Conservation (phyloP, 1,140 invertebrate genomes). For the Neodiprion fabricii region DNA sequence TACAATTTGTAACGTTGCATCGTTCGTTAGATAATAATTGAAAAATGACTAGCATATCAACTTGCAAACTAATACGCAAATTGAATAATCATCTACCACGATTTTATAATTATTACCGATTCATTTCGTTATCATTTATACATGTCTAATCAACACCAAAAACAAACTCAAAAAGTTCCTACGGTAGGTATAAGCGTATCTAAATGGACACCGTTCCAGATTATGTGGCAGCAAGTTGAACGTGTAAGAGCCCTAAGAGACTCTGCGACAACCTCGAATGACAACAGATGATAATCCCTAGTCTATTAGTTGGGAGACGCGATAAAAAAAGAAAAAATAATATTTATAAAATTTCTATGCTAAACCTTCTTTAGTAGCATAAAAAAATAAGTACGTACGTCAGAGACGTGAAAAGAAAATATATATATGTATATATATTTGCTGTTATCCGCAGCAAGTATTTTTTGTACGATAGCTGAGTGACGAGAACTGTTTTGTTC, state of each 20-base stretch:
- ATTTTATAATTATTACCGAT: too few relatives aligned
- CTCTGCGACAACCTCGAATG: too few relatives aligned
- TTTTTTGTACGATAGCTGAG: background rate
- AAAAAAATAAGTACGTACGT: slow-evolving; percentile 3
- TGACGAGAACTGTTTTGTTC: background rate
- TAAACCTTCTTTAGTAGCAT: background rate
- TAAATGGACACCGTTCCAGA: background rate
- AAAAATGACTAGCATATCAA: too few relatives aligned
- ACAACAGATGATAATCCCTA: too few relatives aligned
- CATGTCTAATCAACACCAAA: too few relatives aligned
- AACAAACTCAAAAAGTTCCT: background rate
- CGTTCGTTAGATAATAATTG: too few relatives aligned
- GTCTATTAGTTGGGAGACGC: background rate
- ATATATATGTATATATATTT: background rate
- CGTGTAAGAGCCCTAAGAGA: too few relatives aligned
- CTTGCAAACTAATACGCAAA: too few relatives aligned
- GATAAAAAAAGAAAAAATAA: background rate
- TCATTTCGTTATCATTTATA: too few relatives aligned
- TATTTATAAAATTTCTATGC: background rate
- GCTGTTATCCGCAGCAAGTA: background rate
- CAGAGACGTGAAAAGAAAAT: background rate
- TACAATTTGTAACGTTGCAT: too few relatives aligned
- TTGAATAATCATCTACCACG: too few relatives aligned
- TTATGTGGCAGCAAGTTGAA: background rate
- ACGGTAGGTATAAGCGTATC: background rate